Base-by-base conservation (phyloP, 2,888 invertebrate genomes). In the Agrochola litura region DNA sequence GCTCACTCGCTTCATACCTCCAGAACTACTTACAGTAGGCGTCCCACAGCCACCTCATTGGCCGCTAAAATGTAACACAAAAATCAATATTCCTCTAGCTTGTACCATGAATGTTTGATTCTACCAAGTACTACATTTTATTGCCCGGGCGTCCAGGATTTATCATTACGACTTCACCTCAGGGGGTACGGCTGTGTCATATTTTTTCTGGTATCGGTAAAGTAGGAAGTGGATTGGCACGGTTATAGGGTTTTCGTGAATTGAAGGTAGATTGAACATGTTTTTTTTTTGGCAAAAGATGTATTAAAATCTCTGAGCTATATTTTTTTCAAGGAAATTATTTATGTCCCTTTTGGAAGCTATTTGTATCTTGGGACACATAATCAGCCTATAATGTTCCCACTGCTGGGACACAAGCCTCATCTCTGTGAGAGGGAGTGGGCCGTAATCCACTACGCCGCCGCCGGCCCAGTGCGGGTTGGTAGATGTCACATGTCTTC, bases 91-190 rank as follows among this genome's bases (percentile, higher is more conserved):
- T 60, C 76, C 72, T 77, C 65, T 74, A 63, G 67, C 61, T 49
- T 52, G 58, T 66, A 88, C 89, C 92, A 93, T 95, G 91, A 95
- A 95, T 94, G 92, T 94, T 95, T 94, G 90, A 82, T 82, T 52
- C 85, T 76, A 82, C 86, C 89, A 88, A 78, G 72, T 89, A 77
- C 56, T 52, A 81, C 84, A 82, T 80, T 85, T 83, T 85, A 80
- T 83, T 58, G 85, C 81, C 49, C 64, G 66, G 56, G 19, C 41
- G 30, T 69, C 60, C 77, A 77, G 74, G 83, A 84, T 90, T 89
- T 88, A 88, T 79, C 87, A 88, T 88, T 87, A 88, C 83, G 89
- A 77, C 76, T 25, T 16, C 10, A 60, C 81, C 88, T 83, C 73
- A 41, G 81, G 87, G 87, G 78, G 71, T 71, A 49, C 43, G 64